Base-by-base conservation (phyloP, 2,113 vertebrate species). In the Tachuris rubrigastra region DNA sequence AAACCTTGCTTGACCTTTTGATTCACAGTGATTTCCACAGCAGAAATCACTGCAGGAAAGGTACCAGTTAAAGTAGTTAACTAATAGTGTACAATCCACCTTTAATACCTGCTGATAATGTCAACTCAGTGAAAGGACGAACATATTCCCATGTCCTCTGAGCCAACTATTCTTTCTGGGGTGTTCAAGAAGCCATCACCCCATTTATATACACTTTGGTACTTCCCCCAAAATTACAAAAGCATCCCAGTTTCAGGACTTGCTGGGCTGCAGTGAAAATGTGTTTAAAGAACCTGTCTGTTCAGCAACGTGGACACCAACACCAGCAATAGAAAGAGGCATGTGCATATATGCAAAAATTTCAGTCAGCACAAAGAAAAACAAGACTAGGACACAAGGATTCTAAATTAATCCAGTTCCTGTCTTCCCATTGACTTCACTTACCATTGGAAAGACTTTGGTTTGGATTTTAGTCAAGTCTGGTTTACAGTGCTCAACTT, bases 401-500 rank as follows among this genome's bases (percentile, higher is more conserved):
- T 78, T 67, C 49, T 22, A 78, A 93, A 88, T 75, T 58, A 86
- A 84, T 87, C 86, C 80, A 87, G 56, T 82, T 93, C n/a, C 52
- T 75, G 62, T 60, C 63, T 93, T 91, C 67, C 69, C 76, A 82
- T 10, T 87, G 59, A 60, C 78, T 94, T 94, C 66, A 25, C 63
- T 80, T 67, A 74, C 85, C 60, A 94, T 4, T 49, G 82, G 78
- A 82, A 95, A 93, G 55, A 66, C 80, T 89, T 93, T 80, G 69
- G 92, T 90, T 94, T 97, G 94, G 94, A 96, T 93, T 93, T 86
- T 72, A 92, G 92, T 96, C 95, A 96, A 90, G 90, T 93, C 88
- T 96, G 92, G 89, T 95, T 96, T 87, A 65, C 76, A 94, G 90
- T 12, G 68, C 79, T 86, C 56, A 89, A 65, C 65, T 90, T 53